Conservation (phyloP, 2,888 invertebrate genomes). For the Meiosimyza platycephala region DNA sequence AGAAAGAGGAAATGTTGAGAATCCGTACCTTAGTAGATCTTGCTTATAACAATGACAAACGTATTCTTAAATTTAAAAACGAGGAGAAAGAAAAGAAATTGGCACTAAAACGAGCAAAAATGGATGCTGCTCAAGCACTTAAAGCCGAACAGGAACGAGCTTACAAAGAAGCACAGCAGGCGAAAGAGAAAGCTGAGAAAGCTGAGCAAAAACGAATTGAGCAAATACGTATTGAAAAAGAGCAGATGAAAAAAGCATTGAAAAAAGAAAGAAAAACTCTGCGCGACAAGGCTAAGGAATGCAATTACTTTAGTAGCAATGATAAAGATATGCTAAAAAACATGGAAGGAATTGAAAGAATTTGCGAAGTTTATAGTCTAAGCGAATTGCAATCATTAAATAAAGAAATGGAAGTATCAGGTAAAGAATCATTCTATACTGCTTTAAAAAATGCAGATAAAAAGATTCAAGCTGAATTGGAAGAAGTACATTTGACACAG, state of each 20-base stretch:
- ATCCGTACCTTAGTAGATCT: slow-evolving; percentile 92
- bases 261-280: slow-evolving; percentile 88
- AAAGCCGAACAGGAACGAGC: slow-evolving; percentile 86
- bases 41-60: slow-evolving; percentile 93
- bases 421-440: slow-evolving; percentile 75
- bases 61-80: slow-evolving; percentile 91
- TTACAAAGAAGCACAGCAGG: slow-evolving; percentile 77
- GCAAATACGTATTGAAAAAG: slow-evolving; percentile 85
- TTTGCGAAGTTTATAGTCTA: slow-evolving; percentile 84
- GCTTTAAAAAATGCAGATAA: slow-evolving; percentile 79
- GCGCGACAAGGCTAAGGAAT: slow-evolving; percentile 82
- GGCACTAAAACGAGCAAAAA: slow-evolving; percentile 88
- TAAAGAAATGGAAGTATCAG: slow-evolving; percentile 75
- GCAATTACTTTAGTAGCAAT: slow-evolving; percentile 80
- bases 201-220: slow-evolving; percentile 86
- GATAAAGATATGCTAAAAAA: slow-evolving; percentile 81
- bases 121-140: slow-evolving; percentile 83
- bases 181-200: slow-evolving; percentile 82
- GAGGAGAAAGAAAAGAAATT: slow-evolving; percentile 92
- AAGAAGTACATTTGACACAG: slow-evolving; percentile 66
- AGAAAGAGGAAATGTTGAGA: slow-evolving; percentile 96
- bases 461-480: slow-evolving; percentile 82
- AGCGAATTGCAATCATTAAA: slow-evolving; percentile 82
- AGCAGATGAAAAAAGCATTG: slow-evolving; percentile 84
- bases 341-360: slow-evolving; percentile 92